Evolutionary conservation across 2,888 invertebrate species (phyloP), one percentile per base, ranked within the genome.

Genomic region (Torymus auratus): DNA sequence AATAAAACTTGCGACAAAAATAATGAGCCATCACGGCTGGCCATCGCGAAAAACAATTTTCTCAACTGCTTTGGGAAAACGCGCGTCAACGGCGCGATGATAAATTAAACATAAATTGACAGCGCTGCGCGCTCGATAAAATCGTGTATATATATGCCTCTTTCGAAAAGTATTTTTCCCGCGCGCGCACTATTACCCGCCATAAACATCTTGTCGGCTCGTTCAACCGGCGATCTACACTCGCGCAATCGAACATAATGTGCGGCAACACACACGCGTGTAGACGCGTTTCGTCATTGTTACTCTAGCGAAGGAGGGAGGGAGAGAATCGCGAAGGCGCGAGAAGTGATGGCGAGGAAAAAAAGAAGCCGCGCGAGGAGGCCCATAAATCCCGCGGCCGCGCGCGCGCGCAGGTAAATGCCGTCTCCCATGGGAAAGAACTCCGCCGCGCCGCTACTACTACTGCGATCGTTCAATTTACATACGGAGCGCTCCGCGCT

Each of bases 371-470:
- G 13, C 13, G 55, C 55, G 55, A 58, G 70, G 70, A 58, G 70
- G 41, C 73, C n/a, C 41, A 73, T 73, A 73, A 73, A 73, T 73
- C 73, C 41, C 28, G 17, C 7, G 14, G 58, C 50, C 1, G 15
- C 13, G 17, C 50, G 61, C 52, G 28, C 2, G 53, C 20, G 23
- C 23, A 55, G 23, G 41, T 73, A 64, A 64, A 64, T 64, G 64
- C 64, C 73, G 55, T 55, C 55, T 28, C 73, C 52, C 73, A 55
- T 73, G 73, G 73, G 73, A 73, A 73, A 73, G 64, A 73, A 55
- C 55, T 28, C 17, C 17, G 69, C 41, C 56, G n/a, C 56, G n/a
- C 15, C 13, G 14, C 14, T 41, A 12, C 23, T 13, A 13, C 67
- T 20, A 50, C 50, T 14, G 55, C 61, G 17, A 28, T 7, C 0